Conservation (phyloP, 2,113 vertebrate species). For the Dromas ardeola region DNA sequence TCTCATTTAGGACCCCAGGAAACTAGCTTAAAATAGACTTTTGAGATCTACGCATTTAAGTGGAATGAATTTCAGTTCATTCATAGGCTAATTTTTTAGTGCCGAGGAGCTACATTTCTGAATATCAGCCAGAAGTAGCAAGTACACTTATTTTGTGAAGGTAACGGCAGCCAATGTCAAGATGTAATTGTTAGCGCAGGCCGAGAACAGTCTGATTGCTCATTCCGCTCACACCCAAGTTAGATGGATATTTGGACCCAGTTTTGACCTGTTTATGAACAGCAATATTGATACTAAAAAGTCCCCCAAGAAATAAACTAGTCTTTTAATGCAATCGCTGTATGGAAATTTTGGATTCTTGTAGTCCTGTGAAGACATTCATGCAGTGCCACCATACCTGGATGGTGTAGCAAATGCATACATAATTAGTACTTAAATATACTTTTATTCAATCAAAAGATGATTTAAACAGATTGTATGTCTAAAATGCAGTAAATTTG, state of each 20-base stretch:
- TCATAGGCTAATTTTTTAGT: background rate
- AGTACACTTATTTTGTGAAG: background rate
- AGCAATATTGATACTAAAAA: background rate
- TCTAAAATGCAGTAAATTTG: background rate
- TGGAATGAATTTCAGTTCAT: background rate
- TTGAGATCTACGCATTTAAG: background rate
- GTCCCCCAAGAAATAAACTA: rapidly evolving
- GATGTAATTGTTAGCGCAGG: background rate
- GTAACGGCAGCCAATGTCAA: background rate
- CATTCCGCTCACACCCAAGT: background rate
- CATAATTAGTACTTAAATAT: background rate
- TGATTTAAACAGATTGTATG: background rate
- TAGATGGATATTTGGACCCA: background rate
- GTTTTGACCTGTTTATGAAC: background rate
- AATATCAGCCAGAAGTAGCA: background rate
- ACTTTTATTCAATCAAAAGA: background rate
- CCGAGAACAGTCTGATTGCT: background rate
- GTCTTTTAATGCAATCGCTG: background rate
- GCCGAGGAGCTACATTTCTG: background rate
- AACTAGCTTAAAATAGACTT: background rate
- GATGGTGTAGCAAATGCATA: background rate
- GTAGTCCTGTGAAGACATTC: background rate
- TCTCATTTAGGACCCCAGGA: background rate
- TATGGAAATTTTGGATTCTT: background rate
- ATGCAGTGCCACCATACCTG: background rate